Evolutionary conservation across 2,113 vertebrate species (phyloP), one percentile per base, ranked within the genome.

Genomic region (Coryphaenoides rupestris): DNA sequence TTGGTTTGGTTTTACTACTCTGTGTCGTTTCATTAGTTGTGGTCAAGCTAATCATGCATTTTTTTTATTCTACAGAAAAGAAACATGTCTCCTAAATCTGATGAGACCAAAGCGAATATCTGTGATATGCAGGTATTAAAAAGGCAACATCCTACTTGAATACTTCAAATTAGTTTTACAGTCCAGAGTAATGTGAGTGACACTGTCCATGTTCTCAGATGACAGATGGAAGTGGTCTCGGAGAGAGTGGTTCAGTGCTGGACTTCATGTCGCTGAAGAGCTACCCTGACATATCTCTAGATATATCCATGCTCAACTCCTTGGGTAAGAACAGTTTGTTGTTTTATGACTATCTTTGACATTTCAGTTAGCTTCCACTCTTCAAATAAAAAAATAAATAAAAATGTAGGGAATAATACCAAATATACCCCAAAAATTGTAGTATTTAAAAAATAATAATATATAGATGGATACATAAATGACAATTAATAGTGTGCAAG

Each of bases 241-340:
- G 91, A 70, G 94, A 98, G 1, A 73, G 86, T 10, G 74, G 88
- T 68, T 94, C 95, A 1, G 92, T 95, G 26, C 83, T 97, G 84
- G 97, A 98, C 72, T 98, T 98, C 72, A 92, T 98, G 79, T 92
- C 94, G 1, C 87, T 95, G 85, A 98, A 96, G 83, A 85, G 84
- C 0, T 99, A 97, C 68, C 91, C 96, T 0, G 96, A 98, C 23
- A 92, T 96, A 57, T 96, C 96, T 59, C 88, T 99, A 14, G 95
- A 98, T 69, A 94, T 98, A 75, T 93, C 95, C 53, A 87, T 96
- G 93, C 88, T 99, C 21, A 93, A 92, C 84, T 93, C 94, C 0
- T 86, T 98, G 72, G 95, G 97, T 97, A 80, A 87, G 87, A 88
- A 33, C 72, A 6, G 26, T 56, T 57, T 2, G 4, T 2, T 17